A percentile compares a stretch with the other conserved stretches of the same genome.
Conservation (phyloP, 2,888 invertebrate species). For the Xanthorhoe designata region DNA sequence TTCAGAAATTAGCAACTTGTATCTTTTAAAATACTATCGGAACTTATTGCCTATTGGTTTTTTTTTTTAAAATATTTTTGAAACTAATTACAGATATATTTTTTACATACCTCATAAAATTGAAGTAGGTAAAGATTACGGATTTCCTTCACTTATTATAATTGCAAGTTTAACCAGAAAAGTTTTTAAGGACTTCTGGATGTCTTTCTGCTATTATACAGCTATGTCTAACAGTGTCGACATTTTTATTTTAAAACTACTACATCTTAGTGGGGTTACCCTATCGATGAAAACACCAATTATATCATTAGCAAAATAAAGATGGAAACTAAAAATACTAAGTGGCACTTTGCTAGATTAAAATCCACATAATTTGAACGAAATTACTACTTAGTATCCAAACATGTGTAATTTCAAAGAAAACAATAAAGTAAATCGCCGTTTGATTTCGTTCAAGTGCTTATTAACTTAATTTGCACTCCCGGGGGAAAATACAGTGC, state of each 20-base stretch:
- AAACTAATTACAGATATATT: no score
- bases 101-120: no score
- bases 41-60: no score
- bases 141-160: no score
- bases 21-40: no score
- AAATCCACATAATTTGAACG: slow-evolving; percentile 8
- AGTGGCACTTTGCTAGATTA: slow-evolving; percentile 20
- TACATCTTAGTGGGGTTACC: slow-evolving; percentile 1
- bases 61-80: no score
- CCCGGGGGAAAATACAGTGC: not conserved
- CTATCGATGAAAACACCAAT: slow-evolving; percentile 30
- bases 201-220: no score
- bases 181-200: no score
- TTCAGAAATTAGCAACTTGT: no score
- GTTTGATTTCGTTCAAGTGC: slow-evolving; percentile 23
- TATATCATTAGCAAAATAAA: slow-evolving; percentile 27
- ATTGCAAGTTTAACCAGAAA: no score
- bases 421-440: slow-evolving; percentile 38
- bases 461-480: slow-evolving; percentile 36
- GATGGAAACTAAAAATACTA: slow-evolving; percentile 11
- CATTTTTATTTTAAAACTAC: not conserved
- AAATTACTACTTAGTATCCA: slow-evolving; percentile 34
- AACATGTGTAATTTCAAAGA: slow-evolving; percentile 21
- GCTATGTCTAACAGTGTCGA: slow-evolving; percentile 30
- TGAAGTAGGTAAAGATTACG: no score